These are phyloP conservation scores for Recurvirostra avosetta DNA, from an alignment of 2,113 vertebrate genomes.

Conservation along the genomic window DNA sequence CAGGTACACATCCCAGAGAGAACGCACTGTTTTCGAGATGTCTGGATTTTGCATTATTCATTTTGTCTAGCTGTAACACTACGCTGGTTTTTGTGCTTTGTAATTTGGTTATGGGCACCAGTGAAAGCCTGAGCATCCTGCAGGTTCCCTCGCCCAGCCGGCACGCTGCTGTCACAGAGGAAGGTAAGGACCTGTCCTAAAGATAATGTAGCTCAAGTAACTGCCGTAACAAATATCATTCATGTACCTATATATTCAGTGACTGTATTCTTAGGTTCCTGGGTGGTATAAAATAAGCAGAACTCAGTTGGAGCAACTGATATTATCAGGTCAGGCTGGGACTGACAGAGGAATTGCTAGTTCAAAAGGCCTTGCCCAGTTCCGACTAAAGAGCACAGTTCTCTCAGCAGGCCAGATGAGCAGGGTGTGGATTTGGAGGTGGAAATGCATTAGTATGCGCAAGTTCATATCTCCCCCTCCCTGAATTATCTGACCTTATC, in stretches of 20 bases:
- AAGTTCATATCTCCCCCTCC: background rate
- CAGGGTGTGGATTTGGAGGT: background rate
- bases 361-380: background rate
- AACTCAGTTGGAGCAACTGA: background rate
- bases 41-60: background rate
- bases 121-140: background rate
- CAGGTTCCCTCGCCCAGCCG: background rate
- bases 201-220: background rate
- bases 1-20: background rate
- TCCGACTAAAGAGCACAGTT: background rate
- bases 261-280: background rate
- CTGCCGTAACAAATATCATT: background rate
- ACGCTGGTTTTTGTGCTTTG: accelerated
- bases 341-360: background rate
- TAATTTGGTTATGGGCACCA: background rate
- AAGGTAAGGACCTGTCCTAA: background rate
- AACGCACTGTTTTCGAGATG: background rate
- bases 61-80: background rate
- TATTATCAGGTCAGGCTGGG: background rate
- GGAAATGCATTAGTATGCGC: background rate
- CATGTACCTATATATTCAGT: background rate
- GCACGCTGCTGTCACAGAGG: background rate
- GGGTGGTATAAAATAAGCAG: background rate
- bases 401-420: background rate
- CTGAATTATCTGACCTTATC: background rate